Conservation (phyloP, 2,888 invertebrate genomes). For the Nomada ferruginata region DNA sequence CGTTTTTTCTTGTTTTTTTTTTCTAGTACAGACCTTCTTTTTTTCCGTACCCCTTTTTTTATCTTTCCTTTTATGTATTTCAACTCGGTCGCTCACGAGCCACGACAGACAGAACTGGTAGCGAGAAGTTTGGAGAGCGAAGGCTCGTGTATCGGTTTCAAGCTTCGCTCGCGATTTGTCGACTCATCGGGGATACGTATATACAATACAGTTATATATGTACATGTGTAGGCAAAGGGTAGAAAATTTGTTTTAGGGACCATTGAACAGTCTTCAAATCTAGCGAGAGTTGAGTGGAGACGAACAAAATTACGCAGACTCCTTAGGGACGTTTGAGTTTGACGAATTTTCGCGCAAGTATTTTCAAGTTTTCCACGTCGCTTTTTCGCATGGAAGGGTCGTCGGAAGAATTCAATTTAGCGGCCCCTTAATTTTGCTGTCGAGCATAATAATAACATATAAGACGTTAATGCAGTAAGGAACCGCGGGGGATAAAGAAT, state of each 20-base stretch:
- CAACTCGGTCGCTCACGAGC: conserved; percentile 3
- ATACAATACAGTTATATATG: not conserved
- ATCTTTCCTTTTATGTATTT: not conserved
- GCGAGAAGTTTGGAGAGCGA: not conserved
- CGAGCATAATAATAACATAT: not conserved
- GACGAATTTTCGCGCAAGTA: too few species aligned
- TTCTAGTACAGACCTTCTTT: not conserved
- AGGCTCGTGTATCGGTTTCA: not conserved
- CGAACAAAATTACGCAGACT: too few species aligned
- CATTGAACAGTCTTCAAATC: too few species aligned
- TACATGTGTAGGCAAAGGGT: too few species aligned
- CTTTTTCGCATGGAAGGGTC: too few species aligned
- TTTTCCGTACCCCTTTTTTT: not conserved
- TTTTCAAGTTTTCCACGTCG: too few species aligned
- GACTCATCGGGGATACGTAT: not conserved
- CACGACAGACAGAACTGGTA: not conserved
- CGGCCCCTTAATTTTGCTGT: too few species aligned
- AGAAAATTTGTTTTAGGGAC: too few species aligned
- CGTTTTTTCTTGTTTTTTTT: not conserved
- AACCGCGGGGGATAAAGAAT: not conserved
- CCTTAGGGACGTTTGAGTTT: too few species aligned
- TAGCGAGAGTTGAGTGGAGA: too few species aligned
- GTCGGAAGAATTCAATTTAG: too few species aligned
- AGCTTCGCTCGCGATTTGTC: not conserved
- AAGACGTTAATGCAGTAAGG: not conserved